These are phyloP conservation scores for Aspidiotus destructor DNA, from an alignment of 2,888 invertebrate genomes.

Conservation along the genomic window DNA sequence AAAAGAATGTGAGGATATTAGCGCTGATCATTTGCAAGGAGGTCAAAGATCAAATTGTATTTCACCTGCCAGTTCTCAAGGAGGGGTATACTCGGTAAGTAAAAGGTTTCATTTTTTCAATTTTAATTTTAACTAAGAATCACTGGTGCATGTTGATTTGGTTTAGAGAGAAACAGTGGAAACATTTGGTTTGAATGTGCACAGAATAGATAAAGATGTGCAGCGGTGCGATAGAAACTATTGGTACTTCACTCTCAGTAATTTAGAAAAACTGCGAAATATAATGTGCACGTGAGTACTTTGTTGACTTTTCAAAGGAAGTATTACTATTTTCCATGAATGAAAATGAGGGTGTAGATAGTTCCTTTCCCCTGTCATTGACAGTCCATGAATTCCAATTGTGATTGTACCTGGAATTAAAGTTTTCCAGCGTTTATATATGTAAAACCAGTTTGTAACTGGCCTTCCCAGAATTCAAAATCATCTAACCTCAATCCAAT, in stretches of 20 bases:
- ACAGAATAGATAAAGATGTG: conserved; percentile 93
- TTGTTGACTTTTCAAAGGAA: too few relatives aligned
- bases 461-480: too few relatives aligned
- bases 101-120: conserved; percentile 11
- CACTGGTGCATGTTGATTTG: not conserved
- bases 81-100: conserved; percentile 77
- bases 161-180: conserved; percentile 72
- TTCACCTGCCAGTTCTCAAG: conserved; percentile 83
- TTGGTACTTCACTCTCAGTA: conserved; percentile 75
- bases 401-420: not conserved
- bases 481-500: too few relatives aligned
- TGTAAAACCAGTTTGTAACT: too few relatives aligned
- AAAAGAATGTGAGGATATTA: conserved; percentile 34
- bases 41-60: conserved; percentile 57
- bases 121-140: conserved; percentile 27
- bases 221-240: conserved; percentile 91
- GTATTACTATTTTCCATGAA: conserved; percentile 3
- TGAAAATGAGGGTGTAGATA: too few relatives aligned
- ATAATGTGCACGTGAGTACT: conserved; percentile 97
- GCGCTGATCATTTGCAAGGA: conserved; percentile 40
- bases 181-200: conserved; percentile 75
- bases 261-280: conserved; percentile 83
- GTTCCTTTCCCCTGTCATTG: not conserved
- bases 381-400: not conserved
- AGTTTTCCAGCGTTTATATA: too few relatives aligned